A percentile compares a stretch with the other conserved stretches of the same genome.
These are phyloP conservation scores for Drosophila sordidula DNA, from an alignment of 2,888 invertebrate species.

Conservation along the genomic window DNA sequence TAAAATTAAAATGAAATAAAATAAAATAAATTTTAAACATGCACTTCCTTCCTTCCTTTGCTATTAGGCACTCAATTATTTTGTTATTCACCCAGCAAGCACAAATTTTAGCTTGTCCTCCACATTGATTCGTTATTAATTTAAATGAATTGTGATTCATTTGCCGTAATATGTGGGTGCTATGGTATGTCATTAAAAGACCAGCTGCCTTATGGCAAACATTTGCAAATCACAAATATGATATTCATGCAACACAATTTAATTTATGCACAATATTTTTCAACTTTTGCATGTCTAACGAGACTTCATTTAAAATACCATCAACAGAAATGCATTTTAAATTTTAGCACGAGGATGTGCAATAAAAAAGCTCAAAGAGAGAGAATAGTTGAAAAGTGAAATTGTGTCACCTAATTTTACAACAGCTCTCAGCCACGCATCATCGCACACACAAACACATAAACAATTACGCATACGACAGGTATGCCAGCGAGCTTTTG, in stretches of 20 bases:
- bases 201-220: not conserved
- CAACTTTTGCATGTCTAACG: constrained; percentile 25
- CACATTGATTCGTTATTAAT: constrained; percentile 2
- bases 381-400: constrained; percentile 49
- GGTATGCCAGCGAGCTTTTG: constrained; percentile 15
- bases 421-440: constrained; percentile 60
- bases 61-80: too few relatives aligned
- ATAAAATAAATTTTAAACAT: too few relatives aligned
- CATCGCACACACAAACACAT: constrained; percentile 41
- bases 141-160: constrained; percentile 9
- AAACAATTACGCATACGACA: constrained; percentile 55
- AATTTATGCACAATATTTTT: constrained; percentile 49
- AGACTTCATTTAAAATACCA: constrained; percentile 66
- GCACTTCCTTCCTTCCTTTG: too few relatives aligned
- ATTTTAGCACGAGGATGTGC: constrained; percentile 19
- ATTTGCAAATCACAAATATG: constrained; percentile 5
- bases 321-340: constrained; percentile 63
- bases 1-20: too few relatives aligned
- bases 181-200: constrained; percentile 13
- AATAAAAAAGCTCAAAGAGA: constrained; percentile 11
- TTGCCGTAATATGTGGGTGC: not conserved
- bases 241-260: constrained; percentile 14
- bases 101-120: not conserved
- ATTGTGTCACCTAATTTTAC: constrained; percentile 78
- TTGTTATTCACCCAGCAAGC: too few relatives aligned